Percentiles rank a stretch among this genome's conserved stretches.
Conservation (phyloP, 1,140 invertebrate genomes). For the Lanistes nyassanus region DNA sequence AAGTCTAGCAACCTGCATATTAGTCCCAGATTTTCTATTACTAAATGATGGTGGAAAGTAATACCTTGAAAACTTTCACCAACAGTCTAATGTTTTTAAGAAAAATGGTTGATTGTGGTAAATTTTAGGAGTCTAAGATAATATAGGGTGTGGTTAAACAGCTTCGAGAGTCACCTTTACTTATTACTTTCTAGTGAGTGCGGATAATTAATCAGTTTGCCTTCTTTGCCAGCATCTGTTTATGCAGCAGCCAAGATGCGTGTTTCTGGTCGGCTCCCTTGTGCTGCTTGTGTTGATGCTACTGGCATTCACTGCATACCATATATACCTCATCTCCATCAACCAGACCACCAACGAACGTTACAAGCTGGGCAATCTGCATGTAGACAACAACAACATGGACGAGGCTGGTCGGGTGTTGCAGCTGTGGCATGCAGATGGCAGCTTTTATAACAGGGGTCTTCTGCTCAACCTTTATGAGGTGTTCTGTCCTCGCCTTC, state of each 20-base stretch:
- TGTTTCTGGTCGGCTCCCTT: conserved; percentile 52
- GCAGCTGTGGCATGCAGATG: background rate
- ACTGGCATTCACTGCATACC: conserved; percentile 50
- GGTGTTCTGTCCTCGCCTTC: conserved; percentile 42
- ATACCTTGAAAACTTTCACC: too few species aligned
- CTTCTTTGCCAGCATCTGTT: conserved; percentile 35
- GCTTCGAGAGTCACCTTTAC: background rate
- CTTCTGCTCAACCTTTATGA: conserved; percentile 51
- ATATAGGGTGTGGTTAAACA: background rate
- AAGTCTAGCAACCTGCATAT: too few species aligned
- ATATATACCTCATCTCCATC: conserved; percentile 51
- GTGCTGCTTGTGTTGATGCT: conserved; percentile 46
- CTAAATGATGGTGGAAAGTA: too few species aligned
- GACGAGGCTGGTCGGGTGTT: background rate
- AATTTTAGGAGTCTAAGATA: too few species aligned
- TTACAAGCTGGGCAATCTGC: conserved; percentile 48
- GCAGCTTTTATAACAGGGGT: conserved; percentile 49
- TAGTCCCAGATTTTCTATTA: too few species aligned
- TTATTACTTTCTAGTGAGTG: too few species aligned
- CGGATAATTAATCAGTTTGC: too few species aligned
- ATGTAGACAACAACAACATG: conserved; percentile 25
- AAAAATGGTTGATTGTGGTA: too few species aligned
- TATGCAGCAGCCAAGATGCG: conserved; percentile 43
- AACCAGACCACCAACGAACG: conserved; percentile 63
- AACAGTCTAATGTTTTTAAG: too few species aligned